phyloP scores from a whole-genome alignment of 1,140 invertebrate species.

The Drosophila asahinai region DNA sequence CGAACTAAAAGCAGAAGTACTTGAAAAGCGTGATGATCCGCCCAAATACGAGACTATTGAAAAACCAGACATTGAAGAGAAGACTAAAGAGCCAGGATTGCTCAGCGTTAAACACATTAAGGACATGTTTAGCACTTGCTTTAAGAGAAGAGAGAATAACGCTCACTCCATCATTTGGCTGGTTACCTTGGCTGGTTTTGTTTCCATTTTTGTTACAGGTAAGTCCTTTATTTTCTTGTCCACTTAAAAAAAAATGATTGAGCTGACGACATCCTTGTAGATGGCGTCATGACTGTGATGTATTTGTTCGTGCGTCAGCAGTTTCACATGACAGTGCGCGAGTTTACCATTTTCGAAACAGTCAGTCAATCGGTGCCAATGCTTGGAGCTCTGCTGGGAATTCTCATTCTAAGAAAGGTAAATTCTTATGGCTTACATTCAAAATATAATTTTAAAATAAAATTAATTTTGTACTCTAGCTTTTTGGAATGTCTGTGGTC shows the following conservation, averaged over 20 bases:
- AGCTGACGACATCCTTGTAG: conserved; percentile 31
- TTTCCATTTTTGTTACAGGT: conserved; percentile 86
- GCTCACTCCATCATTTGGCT: conserved; percentile 87
- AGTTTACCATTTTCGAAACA: conserved; percentile 87
- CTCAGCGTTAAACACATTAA: conserved; percentile 87
- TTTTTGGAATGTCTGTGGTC: conserved; percentile 73
- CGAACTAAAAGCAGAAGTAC: conserved; percentile 10
- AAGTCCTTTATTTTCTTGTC: conserved; percentile 5
- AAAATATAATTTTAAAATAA: no score
- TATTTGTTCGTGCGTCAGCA: conserved; percentile 89
- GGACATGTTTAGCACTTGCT: conserved; percentile 87
- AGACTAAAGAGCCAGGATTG: conserved; percentile 71
- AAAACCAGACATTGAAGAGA: neutral
- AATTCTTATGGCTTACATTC: no score
- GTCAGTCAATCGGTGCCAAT: conserved; percentile 85
- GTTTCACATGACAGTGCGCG: conserved; percentile 88
- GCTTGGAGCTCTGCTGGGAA: conserved; percentile 86
- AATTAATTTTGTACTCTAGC: conserved; percentile 24
- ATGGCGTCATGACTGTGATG: conserved; percentile 85
- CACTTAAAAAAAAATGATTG: conserved; percentile 4
- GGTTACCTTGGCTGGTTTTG: conserved; percentile 86
- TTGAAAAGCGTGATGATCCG: conserved; percentile 18
- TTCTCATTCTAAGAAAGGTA: conserved; percentile 86
- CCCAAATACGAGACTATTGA: conserved; percentile 19
- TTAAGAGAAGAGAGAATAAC: conserved; percentile 87